Evolutionary conservation across 37 sponge, comb jelly and placozoan species (phyloP).

Genomic region (Halichondria panicea): DNA sequence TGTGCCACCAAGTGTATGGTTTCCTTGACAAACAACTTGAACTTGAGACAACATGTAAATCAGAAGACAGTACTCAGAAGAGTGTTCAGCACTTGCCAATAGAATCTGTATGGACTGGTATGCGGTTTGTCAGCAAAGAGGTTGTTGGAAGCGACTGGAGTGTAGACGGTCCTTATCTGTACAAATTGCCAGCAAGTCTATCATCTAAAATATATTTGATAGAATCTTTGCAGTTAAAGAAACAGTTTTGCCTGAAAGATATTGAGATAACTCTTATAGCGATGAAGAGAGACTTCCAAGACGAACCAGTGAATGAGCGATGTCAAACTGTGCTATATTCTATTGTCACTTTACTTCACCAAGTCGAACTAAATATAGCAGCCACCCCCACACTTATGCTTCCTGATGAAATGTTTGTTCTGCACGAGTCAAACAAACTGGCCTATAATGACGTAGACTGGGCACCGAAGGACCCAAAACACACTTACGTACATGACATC

Average conservation of each 20-base stretch:
- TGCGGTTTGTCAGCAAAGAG: not conserved
- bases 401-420: slow-evolving; percentile 30
- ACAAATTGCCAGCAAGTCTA: slow-evolving; percentile 28
- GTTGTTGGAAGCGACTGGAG: too few relatives aligned
- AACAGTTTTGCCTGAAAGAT: slow-evolving; percentile 32
- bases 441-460: slow-evolving; percentile 56
- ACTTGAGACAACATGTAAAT: too few relatives aligned
- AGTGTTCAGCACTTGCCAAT: too few relatives aligned
- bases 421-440: slow-evolving; percentile 20
- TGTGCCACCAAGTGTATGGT: slow-evolving; percentile 3
- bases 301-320: slow-evolving; percentile 2
- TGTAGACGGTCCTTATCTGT: slow-evolving; percentile 54
- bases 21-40: slow-evolving; percentile 17
- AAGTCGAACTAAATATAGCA: too few relatives aligned
- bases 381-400: too few relatives aligned
- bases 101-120: not conserved
- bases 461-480: slow-evolving; percentile 8
- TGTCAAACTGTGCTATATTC: slow-evolving; percentile 7
- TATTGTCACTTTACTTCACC: not conserved
- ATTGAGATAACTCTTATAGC: slow-evolving; percentile 25
- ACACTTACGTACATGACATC: slow-evolving; percentile 6
- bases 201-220: not conserved
- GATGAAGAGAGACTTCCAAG: slow-evolving; percentile 32
- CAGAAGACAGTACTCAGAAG: too few relatives aligned
- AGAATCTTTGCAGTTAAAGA: slow-evolving; percentile 24